Percentiles rank a stretch among this genome's conserved stretches.
Conservation (phyloP, 2,888 invertebrate species). For the Philhelius pedissequus region DNA sequence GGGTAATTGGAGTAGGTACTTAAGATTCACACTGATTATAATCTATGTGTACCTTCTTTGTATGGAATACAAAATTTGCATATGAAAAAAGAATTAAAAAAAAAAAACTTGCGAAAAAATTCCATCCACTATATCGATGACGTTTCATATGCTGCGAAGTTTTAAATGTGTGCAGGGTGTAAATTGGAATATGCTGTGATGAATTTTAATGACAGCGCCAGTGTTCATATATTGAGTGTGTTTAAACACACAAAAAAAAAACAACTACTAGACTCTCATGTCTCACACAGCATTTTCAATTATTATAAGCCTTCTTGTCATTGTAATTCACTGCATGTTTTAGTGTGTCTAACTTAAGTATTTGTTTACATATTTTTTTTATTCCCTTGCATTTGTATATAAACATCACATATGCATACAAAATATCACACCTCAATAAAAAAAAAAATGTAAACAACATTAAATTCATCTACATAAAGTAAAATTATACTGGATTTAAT, state of each 20-base stretch:
- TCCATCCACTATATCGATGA: conserved; percentile 17
- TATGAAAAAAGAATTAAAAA: neutral
- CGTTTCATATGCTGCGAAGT: conserved; percentile 21
- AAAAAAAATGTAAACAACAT: neutral
- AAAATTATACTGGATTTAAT: neutral
- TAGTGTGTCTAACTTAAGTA: neutral
- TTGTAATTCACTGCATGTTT: conserved; percentile 49
- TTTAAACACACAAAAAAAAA: neutral
- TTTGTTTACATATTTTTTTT: conserved; percentile 47
- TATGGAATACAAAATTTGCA: conserved; percentile 2
- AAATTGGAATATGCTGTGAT: conserved; percentile 22
- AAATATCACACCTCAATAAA: conserved; percentile 40
- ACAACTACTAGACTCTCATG: neutral
- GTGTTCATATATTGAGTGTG: neutral
- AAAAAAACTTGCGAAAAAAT: neutral
- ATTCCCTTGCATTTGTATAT: neutral
- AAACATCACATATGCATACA: neutral
- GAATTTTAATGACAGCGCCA: conserved; percentile 50
- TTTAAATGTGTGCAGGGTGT: conserved; percentile 3
- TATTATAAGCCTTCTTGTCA: conserved; percentile 5
- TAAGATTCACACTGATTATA: conserved; percentile 22
- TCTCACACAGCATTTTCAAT: conserved; percentile 17
- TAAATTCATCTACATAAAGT: neutral
- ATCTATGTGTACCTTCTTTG: neutral
- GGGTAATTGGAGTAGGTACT: conserved; percentile 38